Evolutionary conservation across 2,797 vertebrate species (phyloP), one percentile per base, ranked within the genome.

Genomic region (Peromyscus aztecus): DNA sequence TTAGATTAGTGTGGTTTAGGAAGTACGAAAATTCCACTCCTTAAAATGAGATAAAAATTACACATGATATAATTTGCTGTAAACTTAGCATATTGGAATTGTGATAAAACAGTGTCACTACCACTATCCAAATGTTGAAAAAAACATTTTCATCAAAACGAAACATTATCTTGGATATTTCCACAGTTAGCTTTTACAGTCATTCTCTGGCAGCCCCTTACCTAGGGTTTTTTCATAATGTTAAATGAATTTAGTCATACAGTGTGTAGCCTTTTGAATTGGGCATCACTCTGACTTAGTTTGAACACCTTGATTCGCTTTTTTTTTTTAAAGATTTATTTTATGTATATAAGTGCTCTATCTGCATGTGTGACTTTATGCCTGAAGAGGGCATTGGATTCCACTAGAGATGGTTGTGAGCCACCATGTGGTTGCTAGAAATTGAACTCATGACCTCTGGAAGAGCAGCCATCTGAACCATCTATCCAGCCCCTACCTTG

Each of bases 61-160:
- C 24, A 59, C 11, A n/a, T 67, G 40, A 40, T 85, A 78, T 78
- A 86, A 88, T 76, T 96, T 95, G 16, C 23, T 12, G 29, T 86
- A 55, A 71, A 40, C 61, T 43, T 73, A 84, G 11, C 85, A 5
- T 81, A 84, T 93, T 95, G 89, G 80, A 83, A 52, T 91, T 97
- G 76, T 96, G 40, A 87, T 23, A 75, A 88, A 84, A n/a, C 40
- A 59, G n/a, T 67, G 10, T 67, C 2, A 49, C 16, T 88, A 88
- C 17, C 73, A 13, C 52, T 75, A 6, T 90, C 19, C 84, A 61
- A 90, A 78, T 92, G n/a, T 29, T 95, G 17, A 94, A 55, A 96
- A 73, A 57, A 55, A 96, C 67, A 57, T 87, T 94, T 94, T 27
- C 34, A 37, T 88, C 27, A 55, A 34, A 52, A 10, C 29, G 11